Evolutionary conservation across 2,113 vertebrate species (phyloP), one percentile per base, ranked within the genome.

Genomic region (Polypterus senegalus): DNA sequence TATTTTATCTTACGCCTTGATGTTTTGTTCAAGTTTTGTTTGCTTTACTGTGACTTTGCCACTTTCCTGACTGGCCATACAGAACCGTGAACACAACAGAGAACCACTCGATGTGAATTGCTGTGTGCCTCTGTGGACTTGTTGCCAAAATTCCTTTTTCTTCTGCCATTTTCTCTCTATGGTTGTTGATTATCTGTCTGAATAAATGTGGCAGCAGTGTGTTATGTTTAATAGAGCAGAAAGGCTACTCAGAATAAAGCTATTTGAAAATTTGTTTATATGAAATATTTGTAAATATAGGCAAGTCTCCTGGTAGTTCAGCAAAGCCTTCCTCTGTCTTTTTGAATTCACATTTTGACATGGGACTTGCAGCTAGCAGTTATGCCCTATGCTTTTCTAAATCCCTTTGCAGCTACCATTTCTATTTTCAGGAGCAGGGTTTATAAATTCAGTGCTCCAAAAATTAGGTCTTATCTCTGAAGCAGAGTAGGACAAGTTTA

Each of bases 131-230:
- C 87, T 75, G 71, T 74, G 85, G 86, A 83, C 78, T 73, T 79
- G 78, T 88, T 88, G 85, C 87, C 86, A 87, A 86, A 86, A 86
- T 83, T 82, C 82, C 82, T 86, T 86, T 89, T 86, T 85, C 83
- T 84, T 84, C 80, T 83, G 74, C 79, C 83, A 88, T 88, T 85
- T 88, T 87, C 83, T 81, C 87, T 87, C 80, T 84, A 78, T 89
- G 88, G 91, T 94, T 92, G 93, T 97, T 95, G 93, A 96, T 97
- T 94, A 91, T 92, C 91, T 92, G 88, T 95, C 91, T 96, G 93
- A 97, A 92, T 92, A 90, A 88, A 93, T 91, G 89, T 97, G 93
- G 91, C 93, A 96, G 92, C 91, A 94, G 90, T 94, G 92, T 93
- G 93, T 92, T 92, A 82, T 90, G 93, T 92, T 91, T 94, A 96